A percentile compares a stretch with the other conserved stretches of the same genome.
Evolutionary conservation across 2,888 invertebrate species (phyloP).

Genomic region (Apodemia duryi): DNA sequence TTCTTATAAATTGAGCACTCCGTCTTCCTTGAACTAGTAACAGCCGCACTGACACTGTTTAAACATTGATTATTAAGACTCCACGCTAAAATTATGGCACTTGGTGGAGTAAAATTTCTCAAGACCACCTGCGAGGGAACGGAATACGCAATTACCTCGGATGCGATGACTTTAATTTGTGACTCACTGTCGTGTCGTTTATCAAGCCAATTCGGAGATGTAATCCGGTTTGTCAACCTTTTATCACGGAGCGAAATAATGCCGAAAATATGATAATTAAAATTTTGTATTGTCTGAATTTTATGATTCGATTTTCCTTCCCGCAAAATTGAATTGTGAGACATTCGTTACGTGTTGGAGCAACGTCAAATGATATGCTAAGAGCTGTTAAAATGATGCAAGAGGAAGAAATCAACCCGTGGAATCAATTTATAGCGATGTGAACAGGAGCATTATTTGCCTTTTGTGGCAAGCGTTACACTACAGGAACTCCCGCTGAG

Average conservation of each 20-base stretch:
- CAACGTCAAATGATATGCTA: no score
- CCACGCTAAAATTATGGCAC: slow-evolving; percentile 53
- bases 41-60: slow-evolving; percentile 31
- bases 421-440: no score
- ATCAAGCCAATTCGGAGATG: slow-evolving; percentile 17
- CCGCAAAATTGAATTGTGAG: no score
- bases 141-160: slow-evolving; percentile 52
- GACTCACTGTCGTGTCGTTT: slow-evolving; percentile 29
- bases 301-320: no score
- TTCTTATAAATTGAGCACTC: slow-evolving; percentile 26
- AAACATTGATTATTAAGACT: slow-evolving; percentile 50
- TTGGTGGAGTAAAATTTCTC: slow-evolving; percentile 53
- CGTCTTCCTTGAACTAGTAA: slow-evolving; percentile 31
- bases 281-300: neutral
- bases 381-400: no score
- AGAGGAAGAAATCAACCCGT: no score
- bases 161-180: slow-evolving; percentile 32
- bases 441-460: no score
- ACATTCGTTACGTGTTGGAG: no score
- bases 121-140: slow-evolving; percentile 58
- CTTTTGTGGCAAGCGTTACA: no score
- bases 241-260: slow-evolving; percentile 8
- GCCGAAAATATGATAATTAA: slow-evolving; percentile 8
- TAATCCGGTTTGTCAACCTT: slow-evolving; percentile 12
- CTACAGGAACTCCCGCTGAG: no score